Conservation (phyloP, 2,113 vertebrate genomes). For the Psittacus erithacus region DNA sequence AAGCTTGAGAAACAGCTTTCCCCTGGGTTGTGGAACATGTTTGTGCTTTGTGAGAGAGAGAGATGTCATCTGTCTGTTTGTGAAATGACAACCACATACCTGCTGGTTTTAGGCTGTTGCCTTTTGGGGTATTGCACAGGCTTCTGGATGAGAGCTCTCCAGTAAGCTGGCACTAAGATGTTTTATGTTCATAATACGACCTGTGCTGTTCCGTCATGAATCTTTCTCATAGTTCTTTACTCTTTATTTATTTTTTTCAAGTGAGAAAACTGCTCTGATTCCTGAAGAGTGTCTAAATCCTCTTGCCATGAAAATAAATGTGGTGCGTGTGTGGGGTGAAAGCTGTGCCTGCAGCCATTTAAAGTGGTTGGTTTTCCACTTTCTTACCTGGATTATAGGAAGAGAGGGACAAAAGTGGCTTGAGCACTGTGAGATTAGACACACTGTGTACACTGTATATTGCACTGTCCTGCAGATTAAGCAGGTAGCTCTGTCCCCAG, state of each 20-base stretch:
- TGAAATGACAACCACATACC: background rate
- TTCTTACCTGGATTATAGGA: background rate
- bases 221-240: background rate
- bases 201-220: background rate
- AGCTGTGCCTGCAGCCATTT: background rate
- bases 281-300: background rate
- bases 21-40: slow-evolving; percentile 27
- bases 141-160: background rate
- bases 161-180: background rate
- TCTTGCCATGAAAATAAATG: background rate
- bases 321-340: background rate
- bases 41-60: slow-evolving; percentile 30
- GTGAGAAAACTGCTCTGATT: background rate
- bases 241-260: background rate
- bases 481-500: background rate
- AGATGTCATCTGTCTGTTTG: slow-evolving; percentile 25
- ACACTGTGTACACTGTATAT: accelerated
- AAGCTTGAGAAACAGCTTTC: slow-evolving; percentile 33
- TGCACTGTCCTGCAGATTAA: background rate
- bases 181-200: background rate
- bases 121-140: background rate
- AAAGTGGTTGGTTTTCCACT: background rate
- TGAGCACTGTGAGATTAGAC: background rate
- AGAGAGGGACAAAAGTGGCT: background rate
- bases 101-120: background rate